Percentiles rank a stretch among this genome's conserved stretches.
phyloP scores from a whole-genome alignment of 2,888 invertebrate species.

The Quadriops clusia region DNA sequence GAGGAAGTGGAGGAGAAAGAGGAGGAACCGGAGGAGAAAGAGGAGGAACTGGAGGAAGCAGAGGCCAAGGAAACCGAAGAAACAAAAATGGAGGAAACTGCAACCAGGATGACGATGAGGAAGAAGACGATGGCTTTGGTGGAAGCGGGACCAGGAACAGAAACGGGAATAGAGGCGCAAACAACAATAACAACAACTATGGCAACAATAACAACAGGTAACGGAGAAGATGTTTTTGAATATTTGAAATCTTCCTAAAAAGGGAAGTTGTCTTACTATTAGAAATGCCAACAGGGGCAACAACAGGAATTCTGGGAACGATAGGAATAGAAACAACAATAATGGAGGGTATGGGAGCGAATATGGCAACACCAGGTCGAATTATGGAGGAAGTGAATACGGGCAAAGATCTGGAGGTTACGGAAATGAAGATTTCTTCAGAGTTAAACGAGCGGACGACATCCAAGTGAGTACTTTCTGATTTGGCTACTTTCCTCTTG shows the following conservation, averaged over 20 bases:
- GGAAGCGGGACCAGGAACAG: no score
- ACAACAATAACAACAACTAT: conserved; percentile 7
- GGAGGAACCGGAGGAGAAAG: conserved; percentile 1
- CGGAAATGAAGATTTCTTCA: no score
- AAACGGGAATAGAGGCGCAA: conserved; percentile 6
- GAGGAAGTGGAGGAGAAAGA: neutral
- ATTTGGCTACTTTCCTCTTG: no score
- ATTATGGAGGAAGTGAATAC: conserved; percentile 12
- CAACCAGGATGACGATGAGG: no score
- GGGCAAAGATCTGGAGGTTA: conserved; percentile 7
- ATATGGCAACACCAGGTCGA: conserved; percentile 11
- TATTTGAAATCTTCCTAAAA: no score
- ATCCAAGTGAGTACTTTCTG: no score
- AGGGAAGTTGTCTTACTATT: no score
- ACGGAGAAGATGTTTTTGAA: no score
- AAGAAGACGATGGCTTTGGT: no score
- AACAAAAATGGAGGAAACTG: conserved; percentile 1
- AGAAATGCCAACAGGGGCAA: conserved; percentile 11
- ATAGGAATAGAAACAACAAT: no score
- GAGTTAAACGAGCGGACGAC: no score
- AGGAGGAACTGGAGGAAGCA: neutral
- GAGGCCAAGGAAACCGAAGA: conserved; percentile 1
- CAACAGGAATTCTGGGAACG: conserved; percentile 10
- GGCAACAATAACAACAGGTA: conserved; percentile 6
- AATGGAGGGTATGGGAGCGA: conserved; percentile 6